phyloP scores from a whole-genome alignment of 2,113 vertebrate genomes.

The Heptranchias perlo region DNA sequence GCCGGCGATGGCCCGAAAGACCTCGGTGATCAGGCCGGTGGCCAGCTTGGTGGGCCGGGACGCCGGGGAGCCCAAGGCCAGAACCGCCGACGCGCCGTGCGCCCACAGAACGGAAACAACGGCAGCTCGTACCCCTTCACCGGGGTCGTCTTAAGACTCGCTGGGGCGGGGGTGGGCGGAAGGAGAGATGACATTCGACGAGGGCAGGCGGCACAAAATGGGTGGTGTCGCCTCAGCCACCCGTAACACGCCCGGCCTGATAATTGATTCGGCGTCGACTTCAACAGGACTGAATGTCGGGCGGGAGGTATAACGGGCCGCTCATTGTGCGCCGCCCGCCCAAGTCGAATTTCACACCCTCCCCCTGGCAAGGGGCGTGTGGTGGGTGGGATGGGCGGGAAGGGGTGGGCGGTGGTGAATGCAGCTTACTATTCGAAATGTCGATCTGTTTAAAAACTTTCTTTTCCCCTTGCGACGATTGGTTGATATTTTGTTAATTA shows the following conservation, averaged over 20 bases:
- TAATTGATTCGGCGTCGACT: too few species aligned
- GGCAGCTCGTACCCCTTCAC: not conserved
- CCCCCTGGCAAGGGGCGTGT: too few species aligned
- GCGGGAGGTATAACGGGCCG: not conserved
- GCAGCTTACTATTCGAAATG: not conserved
- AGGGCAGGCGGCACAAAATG: not conserved
- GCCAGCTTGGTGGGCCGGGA: not conserved
- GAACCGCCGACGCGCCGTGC: constrained; percentile 1
- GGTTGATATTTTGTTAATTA: not conserved
- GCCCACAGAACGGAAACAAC: not conserved
- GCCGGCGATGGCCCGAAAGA: not conserved
- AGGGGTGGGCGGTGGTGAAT: not conserved
- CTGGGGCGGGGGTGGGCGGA: not conserved
- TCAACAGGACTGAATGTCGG: not conserved
- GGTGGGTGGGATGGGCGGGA: too few species aligned
- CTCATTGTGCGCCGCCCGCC: not conserved
- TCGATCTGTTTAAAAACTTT: not conserved
- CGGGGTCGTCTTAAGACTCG: not conserved
- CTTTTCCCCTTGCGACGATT: not conserved
- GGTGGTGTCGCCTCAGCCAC: not conserved
- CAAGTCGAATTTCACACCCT: not conserved
- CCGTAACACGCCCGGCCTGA: not conserved
- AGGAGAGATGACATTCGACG: not conserved
- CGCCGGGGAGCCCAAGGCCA: constrained; percentile 41
- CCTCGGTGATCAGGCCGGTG: not conserved